A percentile compares a stretch with the other conserved stretches of the same genome.
Evolutionary conservation across 2,888 invertebrate genomes (phyloP).

Genomic region (Oasisia sp.): DNA sequence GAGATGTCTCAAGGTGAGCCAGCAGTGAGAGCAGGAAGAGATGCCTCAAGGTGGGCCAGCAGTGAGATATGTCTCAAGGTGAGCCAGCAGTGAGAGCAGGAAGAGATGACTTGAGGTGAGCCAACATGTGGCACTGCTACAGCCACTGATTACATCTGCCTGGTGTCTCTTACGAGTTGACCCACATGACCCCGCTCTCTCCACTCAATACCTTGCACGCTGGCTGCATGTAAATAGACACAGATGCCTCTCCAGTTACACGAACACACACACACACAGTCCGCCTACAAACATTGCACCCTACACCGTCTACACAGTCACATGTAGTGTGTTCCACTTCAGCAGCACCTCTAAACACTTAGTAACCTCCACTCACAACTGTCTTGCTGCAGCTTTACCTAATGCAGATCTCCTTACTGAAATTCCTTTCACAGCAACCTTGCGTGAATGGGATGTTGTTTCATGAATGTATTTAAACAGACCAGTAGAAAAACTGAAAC

Average conservation of each 20-base stretch:
- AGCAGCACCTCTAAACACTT: not conserved
- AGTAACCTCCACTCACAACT: not conserved
- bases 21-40: too few species aligned
- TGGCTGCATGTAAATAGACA: slow-evolving; percentile 17
- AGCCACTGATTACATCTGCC: not conserved
- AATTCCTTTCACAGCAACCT: not conserved
- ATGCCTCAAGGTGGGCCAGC: too few species aligned
- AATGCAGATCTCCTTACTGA: not conserved
- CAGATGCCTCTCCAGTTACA: slow-evolving; percentile 6
- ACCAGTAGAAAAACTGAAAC: not conserved
- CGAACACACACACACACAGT: not conserved
- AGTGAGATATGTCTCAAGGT: too few species aligned
- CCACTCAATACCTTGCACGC: not conserved
- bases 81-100: not conserved
- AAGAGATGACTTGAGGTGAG: not conserved
- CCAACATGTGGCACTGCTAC: not conserved
- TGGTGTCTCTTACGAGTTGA: not conserved
- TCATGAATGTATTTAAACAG: not conserved
- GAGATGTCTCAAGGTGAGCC: too few species aligned
- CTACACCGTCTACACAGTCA: not conserved
- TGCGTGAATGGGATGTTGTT: not conserved
- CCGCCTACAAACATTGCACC: not conserved
- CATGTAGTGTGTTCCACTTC: not conserved
- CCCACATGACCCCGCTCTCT: not conserved
- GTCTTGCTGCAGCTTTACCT: not conserved